These are phyloP conservation scores for Tragelaphus imberbis DNA, from an alignment of 2,113 vertebrate genomes.

Conservation along the genomic window DNA sequence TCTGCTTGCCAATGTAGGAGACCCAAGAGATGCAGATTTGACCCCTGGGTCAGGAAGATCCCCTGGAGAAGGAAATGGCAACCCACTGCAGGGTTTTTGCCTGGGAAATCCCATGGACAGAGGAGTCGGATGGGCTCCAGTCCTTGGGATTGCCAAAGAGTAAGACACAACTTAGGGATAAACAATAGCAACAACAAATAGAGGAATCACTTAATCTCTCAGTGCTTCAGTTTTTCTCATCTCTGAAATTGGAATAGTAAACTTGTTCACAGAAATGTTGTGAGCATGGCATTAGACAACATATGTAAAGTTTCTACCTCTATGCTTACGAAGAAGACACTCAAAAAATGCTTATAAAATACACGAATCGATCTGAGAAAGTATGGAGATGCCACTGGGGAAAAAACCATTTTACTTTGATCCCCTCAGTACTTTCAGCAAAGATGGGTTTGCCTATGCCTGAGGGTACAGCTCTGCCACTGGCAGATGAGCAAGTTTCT, in stretches of 20 bases:
- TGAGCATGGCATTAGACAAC: background rate
- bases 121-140: background rate
- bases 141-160: background rate
- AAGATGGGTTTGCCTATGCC: background rate
- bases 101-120: background rate
- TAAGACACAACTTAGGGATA: background rate
- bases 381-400: too few relatives aligned
- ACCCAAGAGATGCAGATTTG: background rate
- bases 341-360: background rate
- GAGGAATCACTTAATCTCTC: background rate
- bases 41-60: background rate
- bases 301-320: background rate
- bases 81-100: background rate
- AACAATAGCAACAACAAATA: background rate
- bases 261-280: background rate
- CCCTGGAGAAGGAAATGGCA: background rate
- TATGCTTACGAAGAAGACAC: background rate
- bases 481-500: background rate
- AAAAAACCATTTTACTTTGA: background rate
- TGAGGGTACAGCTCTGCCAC: background rate
- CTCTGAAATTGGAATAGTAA: background rate
- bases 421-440: background rate
- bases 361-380: background rate
- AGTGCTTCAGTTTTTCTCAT: background rate
- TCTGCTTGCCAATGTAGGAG: background rate